Conservation (phyloP, 1,140 invertebrate species). For the Euborellia annulipes region DNA sequence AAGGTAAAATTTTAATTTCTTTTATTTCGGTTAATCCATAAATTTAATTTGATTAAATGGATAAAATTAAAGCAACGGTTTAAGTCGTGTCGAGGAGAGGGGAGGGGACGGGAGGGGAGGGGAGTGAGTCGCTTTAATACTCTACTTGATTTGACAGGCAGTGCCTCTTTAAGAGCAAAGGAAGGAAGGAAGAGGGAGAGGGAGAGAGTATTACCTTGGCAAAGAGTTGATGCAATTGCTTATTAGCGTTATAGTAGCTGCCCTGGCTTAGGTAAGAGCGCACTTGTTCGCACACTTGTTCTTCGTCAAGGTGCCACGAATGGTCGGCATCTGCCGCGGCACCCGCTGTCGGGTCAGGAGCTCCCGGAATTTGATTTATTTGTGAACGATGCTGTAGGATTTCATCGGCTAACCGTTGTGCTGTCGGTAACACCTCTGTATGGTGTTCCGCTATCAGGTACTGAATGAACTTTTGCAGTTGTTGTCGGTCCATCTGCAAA, state of each 20-base stretch:
- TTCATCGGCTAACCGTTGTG: constrained; percentile 72
- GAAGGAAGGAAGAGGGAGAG: no score
- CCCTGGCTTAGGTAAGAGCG: constrained; percentile 65
- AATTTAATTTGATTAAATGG: no score
- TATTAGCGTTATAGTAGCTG: constrained; percentile 63
- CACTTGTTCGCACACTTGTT: constrained; percentile 73
- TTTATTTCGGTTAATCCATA: no score
- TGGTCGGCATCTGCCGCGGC: constrained; percentile 70
- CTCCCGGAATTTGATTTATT: constrained; percentile 38
- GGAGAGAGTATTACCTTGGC: constrained; percentile 45
- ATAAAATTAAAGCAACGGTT: no score
- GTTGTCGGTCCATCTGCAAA: constrained; percentile 68
- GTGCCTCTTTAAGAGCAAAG: no score
- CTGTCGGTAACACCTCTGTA: constrained; percentile 70
- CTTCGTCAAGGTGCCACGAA: constrained; percentile 73
- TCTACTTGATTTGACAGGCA: no score
- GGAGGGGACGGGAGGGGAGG: no score
- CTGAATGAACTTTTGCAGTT: constrained; percentile 84
- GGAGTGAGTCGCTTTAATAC: no score
- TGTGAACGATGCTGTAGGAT: constrained; percentile 60
- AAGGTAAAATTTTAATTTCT: no score
- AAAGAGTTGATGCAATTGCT: constrained; percentile 66
- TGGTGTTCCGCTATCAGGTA: constrained; percentile 82
- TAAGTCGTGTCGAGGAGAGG: no score
- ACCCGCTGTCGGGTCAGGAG: constrained; percentile 54